These are phyloP conservation scores for Campopleginae sp. DNA, from an alignment of 2,888 invertebrate genomes.

Conservation along the genomic window DNA sequence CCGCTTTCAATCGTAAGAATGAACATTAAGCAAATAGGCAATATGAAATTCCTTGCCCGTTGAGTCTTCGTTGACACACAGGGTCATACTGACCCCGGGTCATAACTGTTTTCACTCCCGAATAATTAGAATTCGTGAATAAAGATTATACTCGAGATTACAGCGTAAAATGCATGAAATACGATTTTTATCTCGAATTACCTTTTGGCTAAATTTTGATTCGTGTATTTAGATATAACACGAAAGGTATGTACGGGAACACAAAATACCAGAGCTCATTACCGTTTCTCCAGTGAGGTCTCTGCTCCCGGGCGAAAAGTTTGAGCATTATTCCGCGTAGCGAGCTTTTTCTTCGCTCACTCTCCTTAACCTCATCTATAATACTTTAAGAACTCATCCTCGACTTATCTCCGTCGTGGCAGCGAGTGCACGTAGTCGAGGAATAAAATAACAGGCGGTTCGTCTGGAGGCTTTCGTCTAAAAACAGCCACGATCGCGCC, in stretches of 20 bases:
- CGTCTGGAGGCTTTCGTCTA: too few species aligned
- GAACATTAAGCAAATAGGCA: not conserved
- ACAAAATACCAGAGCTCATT: slow-evolving; percentile 56
- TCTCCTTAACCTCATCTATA: slow-evolving; percentile 4
- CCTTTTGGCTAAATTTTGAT: not conserved
- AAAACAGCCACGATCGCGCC: not conserved
- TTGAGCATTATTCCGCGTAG: slow-evolving; percentile 56
- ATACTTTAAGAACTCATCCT: slow-evolving; percentile 38
- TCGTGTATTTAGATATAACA: not conserved
- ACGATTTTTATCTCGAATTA: not conserved
- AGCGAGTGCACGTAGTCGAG: not conserved
- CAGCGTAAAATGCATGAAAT: not conserved
- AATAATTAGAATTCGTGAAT: not conserved
- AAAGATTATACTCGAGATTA: not conserved
- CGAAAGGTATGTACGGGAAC: slow-evolving; percentile 14
- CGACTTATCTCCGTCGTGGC: slow-evolving; percentile 56
- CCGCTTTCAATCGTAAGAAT: not conserved
- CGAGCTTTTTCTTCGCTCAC: slow-evolving; percentile 19
- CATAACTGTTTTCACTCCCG: not conserved
- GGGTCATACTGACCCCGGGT: not conserved
- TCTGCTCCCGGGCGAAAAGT: slow-evolving; percentile 40
- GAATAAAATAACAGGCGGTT: not conserved
- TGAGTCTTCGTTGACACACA: not conserved
- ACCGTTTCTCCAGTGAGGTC: slow-evolving; percentile 30
- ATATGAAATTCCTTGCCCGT: not conserved